phyloP scores from a whole-genome alignment of 2,888 invertebrate genomes.

The Zeuzera pyrina region DNA sequence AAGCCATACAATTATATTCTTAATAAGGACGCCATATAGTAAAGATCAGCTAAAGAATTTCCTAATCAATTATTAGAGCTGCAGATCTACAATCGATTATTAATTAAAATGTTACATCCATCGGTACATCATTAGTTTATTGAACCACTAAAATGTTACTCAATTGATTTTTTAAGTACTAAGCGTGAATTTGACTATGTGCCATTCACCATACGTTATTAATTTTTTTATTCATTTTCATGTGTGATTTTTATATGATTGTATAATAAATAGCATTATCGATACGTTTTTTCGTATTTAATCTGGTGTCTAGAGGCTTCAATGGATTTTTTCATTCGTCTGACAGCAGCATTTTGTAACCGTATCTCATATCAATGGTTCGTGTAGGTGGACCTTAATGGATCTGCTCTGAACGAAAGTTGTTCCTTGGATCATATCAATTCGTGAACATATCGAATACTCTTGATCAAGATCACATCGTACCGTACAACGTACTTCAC shows the following conservation, averaged over 20 bases:
- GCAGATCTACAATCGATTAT: conserved; percentile 47
- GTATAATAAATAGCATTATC: no score
- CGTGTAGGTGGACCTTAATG: conserved; percentile 61
- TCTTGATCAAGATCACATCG: conserved; percentile 31
- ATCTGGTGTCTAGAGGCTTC: no score
- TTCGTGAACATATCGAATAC: conserved; percentile 47
- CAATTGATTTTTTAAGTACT: no score
- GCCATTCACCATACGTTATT: no score
- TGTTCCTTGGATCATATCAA: conserved; percentile 64
- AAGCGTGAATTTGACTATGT: no score
- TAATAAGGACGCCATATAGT: no score
- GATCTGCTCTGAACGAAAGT: conserved; percentile 50
- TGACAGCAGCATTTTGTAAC: conserved; percentile 36
- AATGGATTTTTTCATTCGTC: no score
- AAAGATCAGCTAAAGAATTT: conserved; percentile 32
- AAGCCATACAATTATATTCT: no score
- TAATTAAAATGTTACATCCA: conserved; percentile 52
- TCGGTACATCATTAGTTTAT: conserved; percentile 40
- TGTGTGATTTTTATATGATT: no score
- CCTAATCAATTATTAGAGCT: conserved; percentile 38
- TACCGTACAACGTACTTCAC: no score
- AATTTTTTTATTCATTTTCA: no score
- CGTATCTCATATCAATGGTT: conserved; percentile 33
- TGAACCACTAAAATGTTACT: conserved; percentile 36
- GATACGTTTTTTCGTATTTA: no score